A percentile compares a stretch with the other conserved stretches of the same genome.
These are phyloP conservation scores for Heliconius cydno DNA, from an alignment of 2,888 invertebrate species.

Conservation along the genomic window DNA sequence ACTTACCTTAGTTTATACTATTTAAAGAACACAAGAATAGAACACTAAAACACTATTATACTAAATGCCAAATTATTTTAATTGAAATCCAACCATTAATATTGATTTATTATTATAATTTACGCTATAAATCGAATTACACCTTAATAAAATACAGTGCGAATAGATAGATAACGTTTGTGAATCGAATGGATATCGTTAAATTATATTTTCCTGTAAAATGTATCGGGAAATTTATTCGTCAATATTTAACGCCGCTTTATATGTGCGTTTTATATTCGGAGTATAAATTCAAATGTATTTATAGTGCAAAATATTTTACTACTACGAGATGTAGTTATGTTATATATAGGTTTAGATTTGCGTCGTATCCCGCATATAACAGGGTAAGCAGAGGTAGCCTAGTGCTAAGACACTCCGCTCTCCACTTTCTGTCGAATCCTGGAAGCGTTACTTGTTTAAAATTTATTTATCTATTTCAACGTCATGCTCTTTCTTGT, in stretches of 20 bases:
- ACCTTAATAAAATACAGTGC: background rate
- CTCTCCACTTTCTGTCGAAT: too few species aligned
- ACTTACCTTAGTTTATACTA: background rate
- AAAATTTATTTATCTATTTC: too few species aligned
- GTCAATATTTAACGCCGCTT: conserved; percentile 17
- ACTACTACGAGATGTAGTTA: background rate
- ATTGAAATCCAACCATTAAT: background rate
- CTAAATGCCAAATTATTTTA: background rate
- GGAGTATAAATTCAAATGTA: conserved; percentile 20
- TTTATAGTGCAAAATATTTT: conserved; percentile 16
- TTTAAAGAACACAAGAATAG: background rate
- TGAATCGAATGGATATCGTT: conserved; percentile 15
- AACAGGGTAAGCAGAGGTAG: background rate
- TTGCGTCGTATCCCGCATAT: background rate
- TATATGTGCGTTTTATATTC: conserved; percentile 26
- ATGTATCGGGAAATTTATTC: conserved; percentile 16
- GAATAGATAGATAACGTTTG: conserved; percentile 15
- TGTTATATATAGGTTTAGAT: too few species aligned
- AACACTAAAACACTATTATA: background rate
- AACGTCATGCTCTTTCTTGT: background rate
- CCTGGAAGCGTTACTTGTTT: too few species aligned
- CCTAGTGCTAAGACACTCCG: too few species aligned
- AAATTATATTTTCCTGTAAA: conserved; percentile 22
- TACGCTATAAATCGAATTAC: background rate
- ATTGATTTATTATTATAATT: background rate